Evolutionary conservation across 2,888 invertebrate species (phyloP).

Genomic region (Eurytoma adleriae): DNA sequence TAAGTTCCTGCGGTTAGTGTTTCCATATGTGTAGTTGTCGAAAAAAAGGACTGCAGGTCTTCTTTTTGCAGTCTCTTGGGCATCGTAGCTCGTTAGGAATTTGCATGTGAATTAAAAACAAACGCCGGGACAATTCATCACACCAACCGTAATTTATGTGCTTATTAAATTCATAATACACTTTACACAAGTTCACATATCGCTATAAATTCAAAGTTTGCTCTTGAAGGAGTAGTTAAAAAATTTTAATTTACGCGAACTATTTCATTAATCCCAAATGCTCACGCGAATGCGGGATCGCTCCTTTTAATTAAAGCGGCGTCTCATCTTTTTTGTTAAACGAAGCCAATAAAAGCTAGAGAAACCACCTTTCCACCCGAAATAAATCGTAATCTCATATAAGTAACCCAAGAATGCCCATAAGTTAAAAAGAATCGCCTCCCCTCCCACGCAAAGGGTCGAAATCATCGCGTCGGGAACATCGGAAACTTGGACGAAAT

Average conservation of each 20-base stretch:
- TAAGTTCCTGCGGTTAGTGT: too few species aligned
- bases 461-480: slow-evolving; percentile 15
- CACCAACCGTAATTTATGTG: background rate
- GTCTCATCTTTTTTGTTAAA: too few species aligned
- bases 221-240: too few species aligned
- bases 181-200: background rate
- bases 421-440: slow-evolving; percentile 18
- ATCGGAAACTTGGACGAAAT: slow-evolving; percentile 32
- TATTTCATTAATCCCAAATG: too few species aligned
- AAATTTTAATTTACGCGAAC: too few species aligned
- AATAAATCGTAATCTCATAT: background rate
- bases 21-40: too few species aligned
- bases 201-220: too few species aligned
- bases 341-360: too few species aligned
- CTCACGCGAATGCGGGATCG: too few species aligned
- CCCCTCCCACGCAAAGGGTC: background rate
- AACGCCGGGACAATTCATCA: background rate
- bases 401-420: slow-evolving; percentile 22
- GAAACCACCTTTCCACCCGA: too few species aligned
- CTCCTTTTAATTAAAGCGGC: too few species aligned
- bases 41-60: background rate
- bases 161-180: background rate
- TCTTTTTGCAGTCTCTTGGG: slow-evolving; percentile 28
- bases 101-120: slow-evolving; percentile 45
- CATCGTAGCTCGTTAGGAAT: slow-evolving; percentile 13